Evolutionary conservation across 2,888 invertebrate species (phyloP).

Genomic region (Seira musarum): DNA sequence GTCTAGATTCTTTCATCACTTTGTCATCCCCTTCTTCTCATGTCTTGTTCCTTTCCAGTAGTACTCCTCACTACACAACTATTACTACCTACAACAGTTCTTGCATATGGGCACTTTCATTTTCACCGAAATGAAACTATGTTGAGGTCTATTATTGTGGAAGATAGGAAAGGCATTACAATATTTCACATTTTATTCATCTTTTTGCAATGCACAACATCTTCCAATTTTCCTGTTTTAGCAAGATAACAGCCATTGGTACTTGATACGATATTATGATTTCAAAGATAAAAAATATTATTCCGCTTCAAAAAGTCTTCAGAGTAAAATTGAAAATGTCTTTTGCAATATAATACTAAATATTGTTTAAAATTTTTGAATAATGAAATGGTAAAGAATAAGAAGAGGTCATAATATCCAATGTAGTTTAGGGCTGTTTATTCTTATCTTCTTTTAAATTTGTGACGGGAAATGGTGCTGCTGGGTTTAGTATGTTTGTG

Average conservation of each 20-base stretch:
- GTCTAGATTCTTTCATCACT: conserved; percentile 9
- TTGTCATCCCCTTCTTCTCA: conserved; percentile 9
- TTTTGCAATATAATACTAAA: too few relatives aligned
- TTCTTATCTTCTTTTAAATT: background rate
- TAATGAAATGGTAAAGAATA: background rate
- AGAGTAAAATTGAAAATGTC: conserved; percentile 6
- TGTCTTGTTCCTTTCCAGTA: conserved; percentile 6
- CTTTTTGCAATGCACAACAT: background rate
- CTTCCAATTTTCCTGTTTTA: conserved; percentile 14
- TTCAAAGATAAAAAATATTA: conserved; percentile 5
- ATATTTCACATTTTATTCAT: conserved; percentile 13
- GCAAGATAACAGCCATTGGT: background rate
- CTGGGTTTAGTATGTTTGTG: too few relatives aligned
- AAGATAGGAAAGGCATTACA: conserved; percentile 16
- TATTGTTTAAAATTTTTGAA: background rate
- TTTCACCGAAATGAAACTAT: background rate
- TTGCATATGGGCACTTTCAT: conserved; percentile 1
- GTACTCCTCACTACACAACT: background rate
- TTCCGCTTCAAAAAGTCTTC: background rate
- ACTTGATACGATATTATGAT: conserved; percentile 12
- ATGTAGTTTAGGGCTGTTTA: too few relatives aligned
- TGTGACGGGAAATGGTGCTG: too few relatives aligned
- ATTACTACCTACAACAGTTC: background rate
- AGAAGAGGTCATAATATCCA: background rate
- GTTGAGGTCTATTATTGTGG: conserved; percentile 4